phyloP scores from a whole-genome alignment of 1,140 invertebrate species.

The Scaptomyza montana region DNA sequence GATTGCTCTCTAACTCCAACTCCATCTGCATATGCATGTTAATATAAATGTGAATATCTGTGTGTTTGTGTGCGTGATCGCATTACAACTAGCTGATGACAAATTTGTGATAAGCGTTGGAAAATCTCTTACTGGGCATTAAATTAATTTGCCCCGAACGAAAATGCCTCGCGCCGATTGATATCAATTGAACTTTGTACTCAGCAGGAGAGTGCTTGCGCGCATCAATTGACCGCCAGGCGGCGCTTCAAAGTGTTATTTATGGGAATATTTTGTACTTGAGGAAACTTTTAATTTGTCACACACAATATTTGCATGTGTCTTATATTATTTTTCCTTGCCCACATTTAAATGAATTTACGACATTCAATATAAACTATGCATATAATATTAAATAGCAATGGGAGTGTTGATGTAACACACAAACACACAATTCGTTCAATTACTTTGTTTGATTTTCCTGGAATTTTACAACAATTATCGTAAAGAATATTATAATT shows the following conservation, averaged over 20 bases:
- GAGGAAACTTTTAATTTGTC: constrained; percentile 47
- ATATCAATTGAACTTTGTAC: constrained; percentile 39
- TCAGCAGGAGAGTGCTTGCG: constrained; percentile 8
- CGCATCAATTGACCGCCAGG: constrained; percentile 25
- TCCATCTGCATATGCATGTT: constrained; percentile 8
- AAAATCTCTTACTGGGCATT: constrained; percentile 53
- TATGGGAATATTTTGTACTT: constrained; percentile 19
- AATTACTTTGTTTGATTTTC: constrained; percentile 65
- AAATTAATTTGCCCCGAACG: constrained; percentile 59
- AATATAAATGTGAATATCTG: not conserved
- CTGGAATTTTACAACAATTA: constrained; percentile 40
- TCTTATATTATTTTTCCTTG: constrained; percentile 24
- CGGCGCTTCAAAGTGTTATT: constrained; percentile 61
- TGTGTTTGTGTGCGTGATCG: constrained; percentile 21
- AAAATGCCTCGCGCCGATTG: constrained; percentile 39
- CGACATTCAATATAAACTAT: constrained; percentile 38
- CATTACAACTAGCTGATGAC: constrained; percentile 73
- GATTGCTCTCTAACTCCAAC: constrained; percentile 20
- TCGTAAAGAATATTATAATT: constrained; percentile 45
- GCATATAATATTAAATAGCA: constrained; percentile 16
- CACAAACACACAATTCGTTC: constrained; percentile 9
- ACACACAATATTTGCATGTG: constrained; percentile 48
- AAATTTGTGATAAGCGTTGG: constrained; percentile 74
- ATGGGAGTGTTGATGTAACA: constrained; percentile 33
- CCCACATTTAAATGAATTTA: constrained; percentile 72